Percentiles rank a stretch among this genome's conserved stretches.
phyloP scores from a whole-genome alignment of 2,797 vertebrate species.

The Cossypha heuglini region DNA sequence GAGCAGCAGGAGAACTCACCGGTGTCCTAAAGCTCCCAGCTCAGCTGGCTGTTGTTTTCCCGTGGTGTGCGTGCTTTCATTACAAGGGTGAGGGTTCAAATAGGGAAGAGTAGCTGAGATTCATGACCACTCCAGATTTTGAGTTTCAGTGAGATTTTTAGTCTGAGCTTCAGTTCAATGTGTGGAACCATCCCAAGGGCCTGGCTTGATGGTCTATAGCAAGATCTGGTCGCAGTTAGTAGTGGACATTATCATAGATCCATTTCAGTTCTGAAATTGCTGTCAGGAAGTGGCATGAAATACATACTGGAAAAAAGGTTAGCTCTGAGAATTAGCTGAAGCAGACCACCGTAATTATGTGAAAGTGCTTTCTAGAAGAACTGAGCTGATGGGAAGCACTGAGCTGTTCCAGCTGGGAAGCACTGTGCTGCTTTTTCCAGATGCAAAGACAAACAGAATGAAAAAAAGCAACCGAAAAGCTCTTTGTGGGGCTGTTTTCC shows the following conservation, averaged over 20 bases:
- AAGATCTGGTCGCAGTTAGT: slow-evolving; percentile 66
- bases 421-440: slow-evolving; percentile 57
- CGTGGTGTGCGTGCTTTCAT: slow-evolving; percentile 62
- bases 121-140: slow-evolving; percentile 55
- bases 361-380: slow-evolving; percentile 58
- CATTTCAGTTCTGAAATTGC: slow-evolving; percentile 65
- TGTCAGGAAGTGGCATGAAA: slow-evolving; percentile 64
- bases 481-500: slow-evolving; percentile 40
- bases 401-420: slow-evolving; percentile 56
- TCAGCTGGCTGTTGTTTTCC: neutral
- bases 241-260: slow-evolving; percentile 61
- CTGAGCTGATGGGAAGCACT: slow-evolving; percentile 37
- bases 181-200: slow-evolving; percentile 61
- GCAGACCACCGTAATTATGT: slow-evolving; percentile 42
- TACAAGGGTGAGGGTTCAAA: slow-evolving; percentile 66
- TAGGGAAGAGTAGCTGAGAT: slow-evolving; percentile 54
- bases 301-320: slow-evolving; percentile 69
- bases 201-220: slow-evolving; percentile 37
- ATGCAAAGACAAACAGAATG: slow-evolving; percentile 17
- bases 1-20: slow-evolving; percentile 61
- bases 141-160: slow-evolving; percentile 63
- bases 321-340: slow-evolving; percentile 53
- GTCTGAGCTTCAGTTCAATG: slow-evolving; percentile 60
- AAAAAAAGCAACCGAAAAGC: neutral
- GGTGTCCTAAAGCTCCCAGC: slow-evolving; percentile 50